phyloP scores from a whole-genome alignment of 1,140 invertebrate genomes.

The Drosophila quadrilineata region DNA sequence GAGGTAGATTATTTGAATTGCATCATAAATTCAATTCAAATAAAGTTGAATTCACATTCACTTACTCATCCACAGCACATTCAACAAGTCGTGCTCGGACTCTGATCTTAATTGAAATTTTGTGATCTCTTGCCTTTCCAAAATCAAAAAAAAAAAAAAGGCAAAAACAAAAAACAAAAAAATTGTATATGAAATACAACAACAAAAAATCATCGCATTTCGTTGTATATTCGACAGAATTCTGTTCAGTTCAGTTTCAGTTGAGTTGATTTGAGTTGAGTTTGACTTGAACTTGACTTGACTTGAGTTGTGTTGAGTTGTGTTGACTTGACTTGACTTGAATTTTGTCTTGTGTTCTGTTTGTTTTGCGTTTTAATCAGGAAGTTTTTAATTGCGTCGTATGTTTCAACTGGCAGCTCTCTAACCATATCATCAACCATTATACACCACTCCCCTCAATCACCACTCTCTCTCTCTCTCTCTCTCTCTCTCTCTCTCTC shows the following conservation, averaged over 20 bases:
- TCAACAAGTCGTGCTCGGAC: slow-evolving; percentile 22
- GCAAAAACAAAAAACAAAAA: too few species aligned
- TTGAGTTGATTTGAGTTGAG: slow-evolving; percentile 43
- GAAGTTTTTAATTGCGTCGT: slow-evolving; percentile 77
- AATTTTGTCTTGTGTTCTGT: slow-evolving; percentile 39
- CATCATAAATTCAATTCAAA: slow-evolving; percentile 67
- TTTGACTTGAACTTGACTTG: too few species aligned
- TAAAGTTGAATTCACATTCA: slow-evolving; percentile 62
- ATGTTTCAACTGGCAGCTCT: slow-evolving; percentile 61
- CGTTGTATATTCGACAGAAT: slow-evolving; percentile 33
- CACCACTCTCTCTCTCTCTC: neutral
- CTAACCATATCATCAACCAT: slow-evolving; percentile 56
- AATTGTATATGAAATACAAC: too few species aligned
- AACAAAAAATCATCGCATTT: slow-evolving; percentile 21
- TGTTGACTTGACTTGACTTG: too few species aligned
- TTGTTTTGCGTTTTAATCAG: slow-evolving; percentile 73
- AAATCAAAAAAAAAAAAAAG: too few species aligned
- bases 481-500: neutral
- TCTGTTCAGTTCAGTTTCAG: slow-evolving; percentile 15
- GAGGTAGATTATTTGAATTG: slow-evolving; percentile 26
- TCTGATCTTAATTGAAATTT: slow-evolving; percentile 51
- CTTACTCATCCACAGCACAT: slow-evolving; percentile 47
- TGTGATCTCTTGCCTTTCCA: slow-evolving; percentile 47
- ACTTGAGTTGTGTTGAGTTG: too few species aligned
- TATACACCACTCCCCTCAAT: neutral